Percentiles rank a stretch among this genome's conserved stretches.
Evolutionary conservation across 2,797 vertebrate genomes (phyloP).

Genomic region (Aphelocoma californica): DNA sequence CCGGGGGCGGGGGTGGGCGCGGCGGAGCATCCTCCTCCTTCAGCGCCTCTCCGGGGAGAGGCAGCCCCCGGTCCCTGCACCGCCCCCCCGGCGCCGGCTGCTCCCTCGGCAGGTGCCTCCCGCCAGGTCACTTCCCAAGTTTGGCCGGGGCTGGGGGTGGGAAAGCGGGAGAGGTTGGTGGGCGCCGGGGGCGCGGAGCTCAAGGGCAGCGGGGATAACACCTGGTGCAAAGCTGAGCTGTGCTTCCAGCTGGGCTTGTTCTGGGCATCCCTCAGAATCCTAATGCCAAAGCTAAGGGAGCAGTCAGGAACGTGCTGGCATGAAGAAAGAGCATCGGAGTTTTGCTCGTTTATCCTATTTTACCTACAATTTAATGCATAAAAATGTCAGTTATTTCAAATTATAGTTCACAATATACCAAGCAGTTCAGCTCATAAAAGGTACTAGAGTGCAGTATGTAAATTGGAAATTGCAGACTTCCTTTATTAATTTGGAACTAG

Average conservation of each 20-base stretch:
- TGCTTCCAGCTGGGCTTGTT: background rate
- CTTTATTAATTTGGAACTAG: background rate
- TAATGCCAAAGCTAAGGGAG: background rate
- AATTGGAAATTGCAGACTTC: background rate
- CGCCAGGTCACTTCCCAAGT: background rate
- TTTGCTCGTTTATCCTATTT: background rate
- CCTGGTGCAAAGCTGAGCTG: background rate
- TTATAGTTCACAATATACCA: background rate
- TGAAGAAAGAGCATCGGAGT: background rate
- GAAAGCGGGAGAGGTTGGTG: background rate
- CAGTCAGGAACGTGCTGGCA: background rate
- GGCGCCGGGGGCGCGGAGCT: fast-evolving
- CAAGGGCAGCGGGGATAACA: background rate
- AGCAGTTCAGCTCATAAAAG: background rate
- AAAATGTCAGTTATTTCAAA: background rate
- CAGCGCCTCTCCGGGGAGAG: background rate
- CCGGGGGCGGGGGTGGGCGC: background rate
- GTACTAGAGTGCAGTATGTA: background rate
- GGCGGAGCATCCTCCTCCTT: background rate
- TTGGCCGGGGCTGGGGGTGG: background rate
- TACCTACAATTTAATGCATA: background rate
- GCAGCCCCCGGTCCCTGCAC: background rate
- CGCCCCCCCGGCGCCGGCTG: background rate
- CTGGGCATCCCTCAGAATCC: background rate
- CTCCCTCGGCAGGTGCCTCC: background rate